Percentiles rank a stretch among this genome's conserved stretches.
These are phyloP conservation scores for Leucopsar rothschildi DNA, from an alignment of 2,113 vertebrate species.

Conservation along the genomic window DNA sequence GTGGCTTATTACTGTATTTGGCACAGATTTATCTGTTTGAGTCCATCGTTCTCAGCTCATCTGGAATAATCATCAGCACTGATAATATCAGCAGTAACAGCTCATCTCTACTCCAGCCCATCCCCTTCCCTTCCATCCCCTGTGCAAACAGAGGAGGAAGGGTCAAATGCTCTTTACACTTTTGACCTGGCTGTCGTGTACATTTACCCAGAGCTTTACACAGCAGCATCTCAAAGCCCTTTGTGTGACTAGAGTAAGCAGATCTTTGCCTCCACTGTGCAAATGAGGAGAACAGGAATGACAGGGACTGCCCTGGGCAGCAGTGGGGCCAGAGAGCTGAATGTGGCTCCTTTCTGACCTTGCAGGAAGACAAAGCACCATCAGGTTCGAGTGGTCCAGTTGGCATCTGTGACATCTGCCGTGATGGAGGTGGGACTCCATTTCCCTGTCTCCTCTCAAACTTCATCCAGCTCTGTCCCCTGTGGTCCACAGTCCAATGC, in stretches of 20 bases:
- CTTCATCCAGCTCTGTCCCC: neutral
- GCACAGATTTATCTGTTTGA: neutral
- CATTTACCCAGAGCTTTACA: neutral
- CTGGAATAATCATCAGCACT: neutral
- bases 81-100: neutral
- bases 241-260: neutral
- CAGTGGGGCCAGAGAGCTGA: neutral
- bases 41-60: neutral
- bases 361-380: neutral
- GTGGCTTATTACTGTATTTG: neutral
- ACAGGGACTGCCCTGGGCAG: neutral
- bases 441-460: neutral
- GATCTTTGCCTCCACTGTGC: neutral
- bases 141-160: neutral
- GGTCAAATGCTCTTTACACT: neutral
- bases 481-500: neutral
- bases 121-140: neutral
- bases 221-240: neutral
- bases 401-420: neutral
- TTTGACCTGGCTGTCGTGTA: neutral
- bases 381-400: rapidly evolving
- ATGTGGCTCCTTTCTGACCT: neutral
- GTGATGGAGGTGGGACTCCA: neutral
- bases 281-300: neutral
- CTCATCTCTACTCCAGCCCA: neutral